Conservation (phyloP, 2,888 invertebrate genomes). For the Leptura quadrifasciata region DNA sequence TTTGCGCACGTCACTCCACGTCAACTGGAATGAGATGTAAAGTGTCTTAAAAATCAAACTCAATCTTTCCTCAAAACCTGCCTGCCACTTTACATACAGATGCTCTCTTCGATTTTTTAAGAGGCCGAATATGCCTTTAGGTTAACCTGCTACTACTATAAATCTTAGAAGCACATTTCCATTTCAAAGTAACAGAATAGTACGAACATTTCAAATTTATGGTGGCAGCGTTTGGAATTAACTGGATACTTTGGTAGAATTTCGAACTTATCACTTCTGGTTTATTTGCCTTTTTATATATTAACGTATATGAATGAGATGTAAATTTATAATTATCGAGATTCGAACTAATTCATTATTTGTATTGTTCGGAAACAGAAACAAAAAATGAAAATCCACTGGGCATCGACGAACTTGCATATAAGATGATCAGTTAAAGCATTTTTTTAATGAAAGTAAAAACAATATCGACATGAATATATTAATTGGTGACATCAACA, state of each 20-base stretch:
- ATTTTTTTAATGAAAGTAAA: too few relatives aligned
- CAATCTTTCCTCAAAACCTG: slow-evolving; percentile 69
- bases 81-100: slow-evolving; percentile 66
- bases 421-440: too few relatives aligned
- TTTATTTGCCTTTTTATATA: slow-evolving; percentile 16
- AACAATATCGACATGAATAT: too few relatives aligned
- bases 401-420: too few relatives aligned
- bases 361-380: too few relatives aligned
- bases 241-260: slow-evolving; percentile 28
- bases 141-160: slow-evolving; percentile 34
- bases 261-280: slow-evolving; percentile 28
- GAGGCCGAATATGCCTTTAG: slow-evolving; percentile 26
- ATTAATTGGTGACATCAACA: too few relatives aligned
- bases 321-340: not conserved
- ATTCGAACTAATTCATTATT: too few relatives aligned
- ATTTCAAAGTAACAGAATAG: slow-evolving; percentile 41
- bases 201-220: slow-evolving; percentile 39
- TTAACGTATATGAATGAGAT: not conserved
- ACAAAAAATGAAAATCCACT: too few relatives aligned
- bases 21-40: slow-evolving; percentile 72
- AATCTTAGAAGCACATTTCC: slow-evolving; percentile 38
- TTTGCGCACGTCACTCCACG: slow-evolving; percentile 72
- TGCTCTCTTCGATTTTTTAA: slow-evolving; percentile 46
- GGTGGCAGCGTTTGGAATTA: slow-evolving; percentile 32
- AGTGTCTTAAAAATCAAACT: slow-evolving; percentile 74